Base-by-base conservation (phyloP, 2,113 vertebrate genomes). In the Himantopus leucocephalus region DNA sequence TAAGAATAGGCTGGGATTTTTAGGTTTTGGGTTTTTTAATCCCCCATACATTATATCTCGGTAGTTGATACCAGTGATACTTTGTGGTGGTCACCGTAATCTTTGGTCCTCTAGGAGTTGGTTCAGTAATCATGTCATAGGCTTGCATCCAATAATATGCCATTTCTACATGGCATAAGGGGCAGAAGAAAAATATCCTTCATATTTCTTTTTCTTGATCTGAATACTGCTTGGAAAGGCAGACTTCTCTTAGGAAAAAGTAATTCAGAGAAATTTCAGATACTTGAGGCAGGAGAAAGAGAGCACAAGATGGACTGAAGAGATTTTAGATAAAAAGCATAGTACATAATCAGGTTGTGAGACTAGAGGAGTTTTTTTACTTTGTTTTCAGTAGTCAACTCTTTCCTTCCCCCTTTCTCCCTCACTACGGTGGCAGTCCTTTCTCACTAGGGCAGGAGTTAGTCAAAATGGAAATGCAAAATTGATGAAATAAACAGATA, bases 31-130 rank as follows among this genome's bases (percentile, higher is more conserved):
- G 4, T 16, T 70, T 43, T 74, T 80, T 20, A 52, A 48, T 34
- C 4, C 10, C 10, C 2, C 14, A 34, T 17, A 47, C 1, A 1
- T 24, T 53, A 0, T 19, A 52, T 52, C 22, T 67, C 71, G 13
- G 1, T 23, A 58, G 24, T 50, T 18, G 47, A 10, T 34, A 34
- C 56, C 37, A 30, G 12, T 19, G 60, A 35, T 23, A 8, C 5
- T 17, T 12, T 20, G 52, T 72, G 62, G 29, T 75, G 27, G 12
- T 34, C 29, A 30, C 16, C 3, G 3, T 27, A 15, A 56, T 12
- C 30, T 43, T 73, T 30, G 12, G 48, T 52, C 37, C 32, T 34
- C 10, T 22, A 27, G 53, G 39, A 86, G 19, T 0, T 73, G 23
- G 4, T 53, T 92, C 32, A 55, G 56, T 35, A 19, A n/a, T 22